phyloP scores from a whole-genome alignment of 2,113 vertebrate genomes.

The Sceloporus undulatus region DNA sequence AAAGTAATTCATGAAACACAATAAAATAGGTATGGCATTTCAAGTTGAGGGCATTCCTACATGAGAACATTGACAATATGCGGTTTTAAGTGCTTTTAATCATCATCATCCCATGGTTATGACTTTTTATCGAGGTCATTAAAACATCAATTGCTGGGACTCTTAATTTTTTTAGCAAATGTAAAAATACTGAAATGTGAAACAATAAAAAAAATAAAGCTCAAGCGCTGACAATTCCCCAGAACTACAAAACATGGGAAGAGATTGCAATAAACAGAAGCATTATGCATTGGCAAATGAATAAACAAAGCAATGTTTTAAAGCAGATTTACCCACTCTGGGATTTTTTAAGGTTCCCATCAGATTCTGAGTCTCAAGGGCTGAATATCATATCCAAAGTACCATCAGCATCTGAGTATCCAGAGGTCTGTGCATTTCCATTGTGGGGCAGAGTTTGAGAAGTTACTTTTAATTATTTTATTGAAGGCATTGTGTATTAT shows the following conservation, averaged over 20 bases:
- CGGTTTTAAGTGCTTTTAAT: not conserved
- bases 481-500: too few relatives aligned
- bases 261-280: not conserved
- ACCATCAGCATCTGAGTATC: not conserved
- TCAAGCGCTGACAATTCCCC: not conserved
- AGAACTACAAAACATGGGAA: not conserved
- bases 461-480: too few relatives aligned
- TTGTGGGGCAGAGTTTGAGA: too few relatives aligned
- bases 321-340: not conserved
- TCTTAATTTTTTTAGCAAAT: conserved; percentile 15
- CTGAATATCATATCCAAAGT: not conserved
- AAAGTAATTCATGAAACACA: conserved; percentile 10
- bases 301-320: conserved; percentile 15
- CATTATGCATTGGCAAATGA: not conserved
- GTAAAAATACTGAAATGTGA: not conserved
- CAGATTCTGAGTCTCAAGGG: not conserved
- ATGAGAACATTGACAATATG: conserved; percentile 28
- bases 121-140: not conserved
- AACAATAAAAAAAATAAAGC: conserved; percentile 13
- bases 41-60: conserved; percentile 2
- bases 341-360: not conserved
- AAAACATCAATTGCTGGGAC: not conserved
- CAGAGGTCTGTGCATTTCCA: not conserved
- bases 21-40: not conserved
- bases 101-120: not conserved